Evolutionary conservation across 2,888 invertebrate species (phyloP).

Genomic region (Amblyteles armatorius): DNA sequence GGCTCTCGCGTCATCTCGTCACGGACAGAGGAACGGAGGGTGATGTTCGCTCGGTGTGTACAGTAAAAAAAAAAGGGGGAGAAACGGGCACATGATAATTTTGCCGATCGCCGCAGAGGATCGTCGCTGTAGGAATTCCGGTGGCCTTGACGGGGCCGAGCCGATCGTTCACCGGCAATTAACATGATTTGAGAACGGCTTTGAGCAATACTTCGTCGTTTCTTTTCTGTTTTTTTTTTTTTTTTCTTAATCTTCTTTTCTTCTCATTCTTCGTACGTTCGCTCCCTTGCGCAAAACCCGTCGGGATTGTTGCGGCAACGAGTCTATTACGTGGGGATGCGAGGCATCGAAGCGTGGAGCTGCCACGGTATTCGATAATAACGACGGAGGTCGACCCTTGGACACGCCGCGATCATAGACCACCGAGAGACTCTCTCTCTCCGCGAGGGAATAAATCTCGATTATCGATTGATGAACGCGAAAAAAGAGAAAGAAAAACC

Average conservation of each 20-base stretch:
- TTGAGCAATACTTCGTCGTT: slow-evolving; percentile 73
- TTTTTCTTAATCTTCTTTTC: slow-evolving; percentile 13
- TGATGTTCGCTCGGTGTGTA: slow-evolving; percentile 23
- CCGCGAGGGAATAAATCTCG: slow-evolving; percentile 2
- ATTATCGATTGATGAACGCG: slow-evolving; percentile 21
- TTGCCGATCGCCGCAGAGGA: slow-evolving; percentile 46
- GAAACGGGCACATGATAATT: slow-evolving; percentile 52
- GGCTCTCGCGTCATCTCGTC: slow-evolving; percentile 46
- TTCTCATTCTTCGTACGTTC: slow-evolving; percentile 29
- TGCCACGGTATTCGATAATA: slow-evolving; percentile 61
- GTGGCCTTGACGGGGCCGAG: slow-evolving; percentile 74
- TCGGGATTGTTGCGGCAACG: slow-evolving; percentile 65
- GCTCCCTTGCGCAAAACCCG: slow-evolving; percentile 67
- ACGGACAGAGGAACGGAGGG: slow-evolving; percentile 55
- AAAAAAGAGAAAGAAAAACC: slow-evolving; percentile 8
- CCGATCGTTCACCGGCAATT: slow-evolving; percentile 77
- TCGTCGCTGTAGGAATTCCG: slow-evolving; percentile 75
- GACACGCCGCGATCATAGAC: not conserved
- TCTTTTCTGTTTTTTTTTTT: slow-evolving; percentile 25
- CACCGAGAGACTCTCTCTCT: not conserved
- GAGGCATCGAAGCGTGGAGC: slow-evolving; percentile 65
- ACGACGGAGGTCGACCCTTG: slow-evolving; percentile 61
- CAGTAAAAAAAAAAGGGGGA: slow-evolving; percentile 15
- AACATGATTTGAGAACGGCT: slow-evolving; percentile 79
- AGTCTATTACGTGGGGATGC: slow-evolving; percentile 46